phyloP scores from a whole-genome alignment of 2,888 invertebrate species.

The Tetrapedia diversipes region DNA sequence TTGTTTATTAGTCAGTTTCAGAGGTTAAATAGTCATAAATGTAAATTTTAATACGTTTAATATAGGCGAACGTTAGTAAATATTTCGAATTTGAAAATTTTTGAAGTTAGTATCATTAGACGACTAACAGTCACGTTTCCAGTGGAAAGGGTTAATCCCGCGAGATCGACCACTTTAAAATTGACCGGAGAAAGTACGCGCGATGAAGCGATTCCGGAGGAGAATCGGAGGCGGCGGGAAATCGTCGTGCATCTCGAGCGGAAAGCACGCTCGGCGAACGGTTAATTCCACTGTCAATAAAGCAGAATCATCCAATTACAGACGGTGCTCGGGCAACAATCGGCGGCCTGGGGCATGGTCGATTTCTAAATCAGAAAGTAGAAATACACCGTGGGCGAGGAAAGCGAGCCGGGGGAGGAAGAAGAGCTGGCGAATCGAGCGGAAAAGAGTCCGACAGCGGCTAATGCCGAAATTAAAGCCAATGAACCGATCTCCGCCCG shows the following conservation, averaged over 20 bases:
- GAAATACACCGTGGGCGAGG: slow-evolving; percentile 17
- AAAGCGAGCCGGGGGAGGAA: no score
- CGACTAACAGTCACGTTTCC: no score
- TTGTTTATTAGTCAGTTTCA: no score
- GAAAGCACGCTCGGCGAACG: slow-evolving; percentile 58
- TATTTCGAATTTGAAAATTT: no score
- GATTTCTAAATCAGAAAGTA: slow-evolving; percentile 57
- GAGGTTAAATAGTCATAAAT: no score
- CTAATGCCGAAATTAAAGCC: slow-evolving; percentile 69
- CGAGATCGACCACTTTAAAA: no score
- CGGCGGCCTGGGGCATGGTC: slow-evolving; percentile 51
- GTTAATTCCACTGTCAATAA: slow-evolving; percentile 71
- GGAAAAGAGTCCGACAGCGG: slow-evolving; percentile 32
- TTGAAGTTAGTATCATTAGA: no score
- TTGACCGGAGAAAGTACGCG: slow-evolving; percentile 16
- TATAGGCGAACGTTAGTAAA: no score
- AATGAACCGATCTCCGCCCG: slow-evolving; percentile 62
- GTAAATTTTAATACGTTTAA: no score
- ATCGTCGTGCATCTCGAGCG: slow-evolving; percentile 48
- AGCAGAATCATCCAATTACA: slow-evolving; percentile 71
- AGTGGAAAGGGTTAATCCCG: no score
- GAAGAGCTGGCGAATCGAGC: slow-evolving; percentile 2
- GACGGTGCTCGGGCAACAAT: slow-evolving; percentile 57
- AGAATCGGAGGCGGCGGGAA: slow-evolving; percentile 48
- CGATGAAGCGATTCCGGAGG: slow-evolving; percentile 33